phyloP scores from a whole-genome alignment of 2,113 vertebrate genomes.

The Tiliqua scincoides region DNA sequence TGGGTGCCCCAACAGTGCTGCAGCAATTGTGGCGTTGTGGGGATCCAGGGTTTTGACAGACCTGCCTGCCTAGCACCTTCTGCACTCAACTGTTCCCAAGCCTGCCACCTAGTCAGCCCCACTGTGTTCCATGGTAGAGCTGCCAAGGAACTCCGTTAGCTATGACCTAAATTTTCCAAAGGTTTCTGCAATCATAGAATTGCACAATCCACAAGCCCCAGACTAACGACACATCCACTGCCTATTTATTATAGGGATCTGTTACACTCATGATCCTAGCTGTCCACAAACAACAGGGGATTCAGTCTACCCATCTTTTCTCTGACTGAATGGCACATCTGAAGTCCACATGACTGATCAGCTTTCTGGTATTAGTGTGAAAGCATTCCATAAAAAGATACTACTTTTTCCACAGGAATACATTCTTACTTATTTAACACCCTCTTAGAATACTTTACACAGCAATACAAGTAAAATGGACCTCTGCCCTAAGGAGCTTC shows the following conservation, averaged over 20 bases:
- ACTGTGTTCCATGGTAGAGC: background rate
- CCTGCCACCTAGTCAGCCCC: background rate
- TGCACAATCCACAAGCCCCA: background rate
- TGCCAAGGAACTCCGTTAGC: background rate
- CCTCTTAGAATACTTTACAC: too few relatives aligned
- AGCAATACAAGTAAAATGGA: background rate
- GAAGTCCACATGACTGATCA: background rate
- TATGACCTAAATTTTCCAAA: background rate
- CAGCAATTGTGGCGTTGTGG: too few relatives aligned
- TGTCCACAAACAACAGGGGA: background rate
- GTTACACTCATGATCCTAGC: background rate
- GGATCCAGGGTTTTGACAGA: too few relatives aligned
- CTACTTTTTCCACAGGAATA: background rate
- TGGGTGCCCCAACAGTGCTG: too few relatives aligned
- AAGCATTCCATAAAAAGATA: background rate
- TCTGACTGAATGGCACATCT: background rate
- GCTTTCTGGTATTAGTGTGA: background rate
- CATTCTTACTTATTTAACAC: background rate
- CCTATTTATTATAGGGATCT: background rate
- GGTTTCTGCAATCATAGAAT: background rate
- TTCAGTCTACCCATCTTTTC: background rate
- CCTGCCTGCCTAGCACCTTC: background rate
- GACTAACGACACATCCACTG: background rate
- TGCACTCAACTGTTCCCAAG: background rate
- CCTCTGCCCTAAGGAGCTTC: background rate